Conservation (phyloP, 2,797 vertebrate species). For the Furcifer pardalis region DNA sequence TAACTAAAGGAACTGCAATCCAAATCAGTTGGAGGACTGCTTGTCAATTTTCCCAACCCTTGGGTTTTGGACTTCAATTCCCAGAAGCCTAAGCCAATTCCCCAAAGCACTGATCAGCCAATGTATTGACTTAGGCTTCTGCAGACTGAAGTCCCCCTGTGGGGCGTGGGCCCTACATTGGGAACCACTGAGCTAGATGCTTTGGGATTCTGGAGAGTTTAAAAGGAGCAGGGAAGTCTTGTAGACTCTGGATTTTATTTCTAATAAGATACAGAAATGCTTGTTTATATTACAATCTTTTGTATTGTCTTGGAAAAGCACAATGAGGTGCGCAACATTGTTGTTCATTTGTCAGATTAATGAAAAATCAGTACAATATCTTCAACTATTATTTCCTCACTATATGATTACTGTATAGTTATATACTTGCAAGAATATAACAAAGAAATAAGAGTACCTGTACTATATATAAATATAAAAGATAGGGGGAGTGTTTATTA, state of each 20-base stretch:
- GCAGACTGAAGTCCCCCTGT: too few species aligned
- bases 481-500: background rate
- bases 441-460: background rate
- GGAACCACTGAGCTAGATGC: background rate
- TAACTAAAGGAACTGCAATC: background rate
- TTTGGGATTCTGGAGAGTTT: too few species aligned
- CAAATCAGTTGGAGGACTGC: background rate
- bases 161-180: too few species aligned
- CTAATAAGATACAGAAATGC: background rate
- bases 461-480: background rate
- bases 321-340: background rate
- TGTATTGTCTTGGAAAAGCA: background rate
- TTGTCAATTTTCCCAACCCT: too few species aligned
- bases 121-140: too few species aligned
- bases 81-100: too few species aligned
- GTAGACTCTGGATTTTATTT: background rate
- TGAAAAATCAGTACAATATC: background rate
- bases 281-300: background rate
- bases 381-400: background rate
- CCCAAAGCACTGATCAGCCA: too few species aligned
- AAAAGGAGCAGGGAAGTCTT: background rate
- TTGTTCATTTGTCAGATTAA: background rate
- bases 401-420: background rate
- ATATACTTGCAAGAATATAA: background rate
- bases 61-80: too few species aligned